Evolutionary conservation across 2,888 invertebrate genomes (phyloP).

Genomic region (Mycalesis mineus): DNA sequence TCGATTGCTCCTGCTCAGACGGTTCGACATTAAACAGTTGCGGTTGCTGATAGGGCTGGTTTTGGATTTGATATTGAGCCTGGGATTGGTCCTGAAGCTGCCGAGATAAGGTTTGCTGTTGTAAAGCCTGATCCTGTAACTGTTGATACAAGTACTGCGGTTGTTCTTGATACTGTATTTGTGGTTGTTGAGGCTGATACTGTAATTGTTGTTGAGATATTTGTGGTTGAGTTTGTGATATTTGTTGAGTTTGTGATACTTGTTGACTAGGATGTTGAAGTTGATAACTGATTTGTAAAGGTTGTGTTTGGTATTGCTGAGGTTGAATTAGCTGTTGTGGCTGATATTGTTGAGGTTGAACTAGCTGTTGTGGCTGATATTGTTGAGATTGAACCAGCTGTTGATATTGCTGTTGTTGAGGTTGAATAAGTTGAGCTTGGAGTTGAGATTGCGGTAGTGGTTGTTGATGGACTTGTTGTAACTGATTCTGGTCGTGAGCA

Average conservation of each 20-base stretch:
- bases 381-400: constrained; percentile 11
- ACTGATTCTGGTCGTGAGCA: constrained; percentile 17
- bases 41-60: constrained; percentile 25
- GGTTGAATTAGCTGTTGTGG: constrained; percentile 21
- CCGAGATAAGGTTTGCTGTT: constrained; percentile 7
- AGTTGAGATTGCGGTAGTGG: constrained; percentile 23
- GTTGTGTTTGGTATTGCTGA: constrained; percentile 25
- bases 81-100: constrained; percentile 25
- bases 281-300: constrained; percentile 32
- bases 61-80: constrained; percentile 27
- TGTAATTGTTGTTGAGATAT: constrained; percentile 20
- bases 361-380: constrained; percentile 23
- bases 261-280: constrained; percentile 28
- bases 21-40: constrained; percentile 20
- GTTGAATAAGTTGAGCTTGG: constrained; percentile 17
- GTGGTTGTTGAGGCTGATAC: constrained; percentile 27
- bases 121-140: constrained; percentile 17
- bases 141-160: constrained; percentile 18
- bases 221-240: constrained; percentile 16
- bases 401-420: constrained; percentile 19
- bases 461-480: constrained; percentile 20
- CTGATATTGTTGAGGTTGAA: constrained; percentile 24
- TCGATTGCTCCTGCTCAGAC: constrained; percentile 5
- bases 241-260: constrained; percentile 17
- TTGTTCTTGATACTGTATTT: constrained; percentile 26